Conservation (phyloP, 2,888 invertebrate species). For the Eupeodes latifasciatus region DNA sequence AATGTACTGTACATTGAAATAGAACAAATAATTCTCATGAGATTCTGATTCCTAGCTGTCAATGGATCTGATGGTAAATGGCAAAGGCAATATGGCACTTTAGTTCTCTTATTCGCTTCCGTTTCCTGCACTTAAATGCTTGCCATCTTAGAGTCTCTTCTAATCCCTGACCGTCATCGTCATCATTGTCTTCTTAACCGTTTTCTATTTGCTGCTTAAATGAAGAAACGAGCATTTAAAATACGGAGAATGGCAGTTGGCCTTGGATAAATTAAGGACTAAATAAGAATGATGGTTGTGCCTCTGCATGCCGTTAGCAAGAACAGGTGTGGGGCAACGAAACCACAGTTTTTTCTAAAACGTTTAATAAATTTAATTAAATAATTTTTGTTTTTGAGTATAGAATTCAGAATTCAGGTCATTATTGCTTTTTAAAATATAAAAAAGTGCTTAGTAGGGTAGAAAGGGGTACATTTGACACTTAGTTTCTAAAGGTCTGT, state of each 20-base stretch:
- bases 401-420: conserved; percentile 58
- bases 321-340: background rate
- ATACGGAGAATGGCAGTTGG: conserved; percentile 54
- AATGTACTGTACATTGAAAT: background rate
- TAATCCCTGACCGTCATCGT: conserved; percentile 42
- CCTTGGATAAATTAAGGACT: conserved; percentile 16
- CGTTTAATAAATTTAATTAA: conserved; percentile 70
- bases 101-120: conserved; percentile 48
- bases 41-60: conserved; percentile 3
- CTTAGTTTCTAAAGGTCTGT: too few relatives aligned
- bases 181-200: conserved; percentile 14
- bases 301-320: too few relatives aligned
- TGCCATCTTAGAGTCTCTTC: background rate
- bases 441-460: background rate
- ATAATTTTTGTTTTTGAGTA: conserved; percentile 68
- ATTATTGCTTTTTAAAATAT: conserved; percentile 38
- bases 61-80: background rate
- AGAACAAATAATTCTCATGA: conserved; percentile 22
- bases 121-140: conserved; percentile 71
- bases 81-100: background rate
- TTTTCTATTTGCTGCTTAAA: conserved; percentile 1
- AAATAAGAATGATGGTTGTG: background rate
- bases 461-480: too few relatives aligned
- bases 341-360: conserved; percentile 37
- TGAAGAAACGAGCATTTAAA: conserved; percentile 65